Evolutionary conservation across 2,888 invertebrate species (phyloP).

Genomic region (Tipula helvola): DNA sequence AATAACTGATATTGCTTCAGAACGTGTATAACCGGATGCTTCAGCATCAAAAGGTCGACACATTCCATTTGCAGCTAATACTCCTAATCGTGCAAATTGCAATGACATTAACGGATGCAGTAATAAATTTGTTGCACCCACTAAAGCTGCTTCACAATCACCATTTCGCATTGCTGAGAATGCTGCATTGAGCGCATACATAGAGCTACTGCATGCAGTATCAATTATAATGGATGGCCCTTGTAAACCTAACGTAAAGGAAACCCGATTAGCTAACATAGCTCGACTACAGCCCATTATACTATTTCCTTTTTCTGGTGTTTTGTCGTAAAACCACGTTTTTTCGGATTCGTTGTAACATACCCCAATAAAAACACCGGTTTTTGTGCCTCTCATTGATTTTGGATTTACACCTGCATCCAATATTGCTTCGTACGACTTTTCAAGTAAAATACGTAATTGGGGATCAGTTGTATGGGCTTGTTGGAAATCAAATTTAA

Average conservation of each 20-base stretch:
- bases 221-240: slow-evolving; percentile 84
- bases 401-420: slow-evolving; percentile 62
- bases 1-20: slow-evolving; percentile 62
- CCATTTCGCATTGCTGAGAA: slow-evolving; percentile 64
- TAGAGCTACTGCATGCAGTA: slow-evolving; percentile 90
- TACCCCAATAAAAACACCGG: slow-evolving; percentile 62
- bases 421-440: slow-evolving; percentile 63
- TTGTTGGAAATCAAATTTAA: slow-evolving; percentile 62
- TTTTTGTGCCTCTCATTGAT: slow-evolving; percentile 17
- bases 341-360: slow-evolving; percentile 62
- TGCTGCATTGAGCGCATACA: slow-evolving; percentile 75
- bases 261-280: slow-evolving; percentile 84
- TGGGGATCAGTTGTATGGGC: slow-evolving; percentile 68
- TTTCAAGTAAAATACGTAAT: slow-evolving; percentile 63
- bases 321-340: slow-evolving; percentile 54
- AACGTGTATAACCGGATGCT: slow-evolving; percentile 72
- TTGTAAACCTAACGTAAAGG: slow-evolving; percentile 74
- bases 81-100: slow-evolving; percentile 70
- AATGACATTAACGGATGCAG: slow-evolving; percentile 79
- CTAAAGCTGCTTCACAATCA: slow-evolving; percentile 77
- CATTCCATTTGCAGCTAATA: slow-evolving; percentile 69
- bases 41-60: slow-evolving; percentile 85
- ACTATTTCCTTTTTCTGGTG: slow-evolving; percentile 39
- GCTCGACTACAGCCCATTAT: slow-evolving; percentile 63
- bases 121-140: slow-evolving; percentile 76